A percentile compares a stretch with the other conserved stretches of the same genome.
Evolutionary conservation across 37 sponge, comb jelly and placozoan genomes (phyloP).

Genomic region (Cladorhizidae sp.): DNA sequence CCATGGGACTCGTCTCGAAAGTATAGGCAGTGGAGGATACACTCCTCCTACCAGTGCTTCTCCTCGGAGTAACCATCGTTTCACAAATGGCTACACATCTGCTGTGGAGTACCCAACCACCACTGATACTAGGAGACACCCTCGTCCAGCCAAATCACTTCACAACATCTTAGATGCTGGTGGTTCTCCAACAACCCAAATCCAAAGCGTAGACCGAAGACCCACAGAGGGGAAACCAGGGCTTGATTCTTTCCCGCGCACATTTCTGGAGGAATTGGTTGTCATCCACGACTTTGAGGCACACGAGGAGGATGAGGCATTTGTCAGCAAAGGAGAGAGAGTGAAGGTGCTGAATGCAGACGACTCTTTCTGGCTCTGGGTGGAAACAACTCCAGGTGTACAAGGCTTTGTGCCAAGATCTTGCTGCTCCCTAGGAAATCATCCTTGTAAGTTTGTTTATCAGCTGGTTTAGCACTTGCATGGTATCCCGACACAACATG

Average conservation of each 20-base stretch:
- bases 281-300: slow-evolving; percentile 82
- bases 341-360: slow-evolving; percentile 81
- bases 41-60: neutral
- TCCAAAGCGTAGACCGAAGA: neutral
- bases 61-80: neutral
- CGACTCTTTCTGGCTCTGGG: slow-evolving; percentile 80
- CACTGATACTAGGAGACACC: neutral
- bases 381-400: slow-evolving; percentile 59
- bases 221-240: slow-evolving; percentile 52
- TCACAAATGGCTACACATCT: slow-evolving; percentile 39
- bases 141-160: slow-evolving; percentile 39
- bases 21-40: slow-evolving; percentile 1
- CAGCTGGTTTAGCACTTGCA: too few species aligned
- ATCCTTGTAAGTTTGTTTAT: slow-evolving; percentile 55
- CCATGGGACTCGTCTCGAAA: neutral
- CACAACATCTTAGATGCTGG: slow-evolving; percentile 31
- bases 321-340: slow-evolving; percentile 71
- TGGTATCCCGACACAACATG: too few species aligned
- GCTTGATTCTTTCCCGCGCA: slow-evolving; percentile 37
- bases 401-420: slow-evolving; percentile 78
- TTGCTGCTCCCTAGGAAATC: slow-evolving; percentile 76
- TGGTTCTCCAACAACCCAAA: neutral
- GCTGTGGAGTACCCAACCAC: slow-evolving; percentile 44
- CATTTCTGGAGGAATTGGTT: slow-evolving; percentile 75
- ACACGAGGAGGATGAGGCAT: slow-evolving; percentile 76